A percentile compares a stretch with the other conserved stretches of the same genome.
Conservation (phyloP, 2,113 vertebrate species). For the Macquaria australasica region DNA sequence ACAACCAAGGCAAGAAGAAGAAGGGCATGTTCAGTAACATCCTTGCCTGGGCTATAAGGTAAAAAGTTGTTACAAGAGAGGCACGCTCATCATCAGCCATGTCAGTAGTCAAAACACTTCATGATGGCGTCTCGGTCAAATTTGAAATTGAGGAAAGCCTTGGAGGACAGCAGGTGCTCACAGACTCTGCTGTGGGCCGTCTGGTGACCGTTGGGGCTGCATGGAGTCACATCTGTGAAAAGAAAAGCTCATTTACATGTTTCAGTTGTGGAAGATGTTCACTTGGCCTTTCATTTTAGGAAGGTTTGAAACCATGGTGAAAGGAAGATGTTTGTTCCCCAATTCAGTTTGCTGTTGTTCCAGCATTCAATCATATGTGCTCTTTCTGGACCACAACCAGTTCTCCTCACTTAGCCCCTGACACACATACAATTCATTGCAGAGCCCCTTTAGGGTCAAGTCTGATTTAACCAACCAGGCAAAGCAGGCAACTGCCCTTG, state of each 20-base stretch:
- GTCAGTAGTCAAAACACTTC: constrained; percentile 94
- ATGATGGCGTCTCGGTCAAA: constrained; percentile 96
- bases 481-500: too few relatives aligned
- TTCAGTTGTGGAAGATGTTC: not conserved
- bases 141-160: constrained; percentile 93
- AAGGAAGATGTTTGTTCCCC: not conserved
- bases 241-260: not conserved
- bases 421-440: not conserved
- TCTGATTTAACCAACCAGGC: not conserved
- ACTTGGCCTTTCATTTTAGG: not conserved
- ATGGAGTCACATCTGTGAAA: constrained; percentile 72
- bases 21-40: constrained; percentile 42
- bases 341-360: not conserved
- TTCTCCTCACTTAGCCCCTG: too few relatives aligned
- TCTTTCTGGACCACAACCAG: not conserved
- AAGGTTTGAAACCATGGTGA: not conserved
- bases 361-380: not conserved
- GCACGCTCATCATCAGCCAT: not conserved
- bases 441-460: not conserved
- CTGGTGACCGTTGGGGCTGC: constrained; percentile 80
- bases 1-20: constrained; percentile 12
- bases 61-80: constrained; percentile 44
- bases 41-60: not conserved
- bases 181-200: constrained; percentile 84
- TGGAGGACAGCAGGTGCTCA: constrained; percentile 88